These are phyloP conservation scores for Serilophus lunatus DNA, from an alignment of 2,113 vertebrate species.

Conservation along the genomic window DNA sequence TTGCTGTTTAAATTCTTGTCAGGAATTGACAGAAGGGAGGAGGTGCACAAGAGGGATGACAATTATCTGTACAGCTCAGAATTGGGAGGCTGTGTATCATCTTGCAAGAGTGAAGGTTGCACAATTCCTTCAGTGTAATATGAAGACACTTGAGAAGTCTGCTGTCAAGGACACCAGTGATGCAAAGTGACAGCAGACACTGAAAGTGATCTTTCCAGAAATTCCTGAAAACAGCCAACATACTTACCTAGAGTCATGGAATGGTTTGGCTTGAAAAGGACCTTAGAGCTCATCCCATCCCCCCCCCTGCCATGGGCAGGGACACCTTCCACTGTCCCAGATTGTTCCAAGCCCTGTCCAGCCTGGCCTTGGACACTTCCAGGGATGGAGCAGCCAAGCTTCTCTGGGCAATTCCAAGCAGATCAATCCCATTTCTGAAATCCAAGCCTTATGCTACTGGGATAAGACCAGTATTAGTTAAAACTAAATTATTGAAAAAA, in stretches of 20 bases:
- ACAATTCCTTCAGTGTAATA: not conserved
- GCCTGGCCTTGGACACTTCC: not conserved
- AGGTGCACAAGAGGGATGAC: accelerated
- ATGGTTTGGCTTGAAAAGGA: not conserved
- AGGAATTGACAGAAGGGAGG: not conserved
- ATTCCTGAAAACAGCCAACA: not conserved
- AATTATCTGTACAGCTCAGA: not conserved
- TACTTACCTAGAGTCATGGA: not conserved
- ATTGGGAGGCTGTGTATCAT: not conserved
- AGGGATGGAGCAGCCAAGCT: not conserved
- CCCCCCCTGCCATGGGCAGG: not conserved
- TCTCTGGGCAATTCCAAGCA: not conserved
- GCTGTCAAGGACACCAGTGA: not conserved
- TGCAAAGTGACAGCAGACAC: not conserved
- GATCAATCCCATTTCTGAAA: not conserved
- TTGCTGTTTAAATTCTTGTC: not conserved
- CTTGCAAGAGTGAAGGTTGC: not conserved
- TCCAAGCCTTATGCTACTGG: not conserved
- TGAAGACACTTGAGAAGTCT: not conserved
- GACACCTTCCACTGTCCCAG: not conserved
- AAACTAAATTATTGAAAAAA: not conserved
- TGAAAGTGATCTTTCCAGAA: not conserved
- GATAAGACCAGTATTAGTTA: not conserved
- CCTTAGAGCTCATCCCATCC: not conserved
- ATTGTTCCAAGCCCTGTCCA: not conserved